Evolutionary conservation across 2,888 invertebrate genomes (phyloP), one percentile per base, ranked within the genome.

Genomic region (Dendrolimus houi): DNA sequence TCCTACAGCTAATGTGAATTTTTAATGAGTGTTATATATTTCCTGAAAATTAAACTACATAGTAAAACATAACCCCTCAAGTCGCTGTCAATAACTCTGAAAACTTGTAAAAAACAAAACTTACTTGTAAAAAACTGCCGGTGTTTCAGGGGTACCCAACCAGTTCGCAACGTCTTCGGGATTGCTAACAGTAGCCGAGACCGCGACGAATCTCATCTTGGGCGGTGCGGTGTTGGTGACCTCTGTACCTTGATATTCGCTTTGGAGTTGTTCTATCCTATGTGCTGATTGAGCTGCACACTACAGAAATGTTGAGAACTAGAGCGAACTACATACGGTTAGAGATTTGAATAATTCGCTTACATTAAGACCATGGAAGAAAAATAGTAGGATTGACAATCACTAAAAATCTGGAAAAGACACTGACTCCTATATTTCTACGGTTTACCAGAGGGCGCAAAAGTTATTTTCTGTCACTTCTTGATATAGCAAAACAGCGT

Each of bases 101-200:
- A 17, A 1, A 17, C 17, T 17, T 17, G 2, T 17, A 17, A 17
- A 17, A 55, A 53, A 14, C 9, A 12, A 56, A 17, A 65, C 77
- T 73, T 74, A 93, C 93, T 89, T 92, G 65, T 91, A 91, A 72
- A 77, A 90, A 59, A 90, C 91, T 41, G 92, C 92, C 0, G 90
- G 86, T 60, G 79, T 81, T 2, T 82, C 74, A 6, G 64, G 65
- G 8, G 83, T 88, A 0, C 93, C 92, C 1, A 96, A 83, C 96
- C 96, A 96, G 52, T 89, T 83, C 0, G 95, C 94, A 29, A 96
- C 92, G 74, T 96, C 96, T 65, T 94, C 93, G 41, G 94, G 93
- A 73, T 96, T 96, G 54, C 95, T 93, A 60, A 96, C 93, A 0
- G 96, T 96, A 2, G 96, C 96, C 0, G 96, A 96, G 0, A 94